These are phyloP conservation scores for Brachirus orientalis DNA, from an alignment of 2,113 vertebrate genomes.

Conservation along the genomic window DNA sequence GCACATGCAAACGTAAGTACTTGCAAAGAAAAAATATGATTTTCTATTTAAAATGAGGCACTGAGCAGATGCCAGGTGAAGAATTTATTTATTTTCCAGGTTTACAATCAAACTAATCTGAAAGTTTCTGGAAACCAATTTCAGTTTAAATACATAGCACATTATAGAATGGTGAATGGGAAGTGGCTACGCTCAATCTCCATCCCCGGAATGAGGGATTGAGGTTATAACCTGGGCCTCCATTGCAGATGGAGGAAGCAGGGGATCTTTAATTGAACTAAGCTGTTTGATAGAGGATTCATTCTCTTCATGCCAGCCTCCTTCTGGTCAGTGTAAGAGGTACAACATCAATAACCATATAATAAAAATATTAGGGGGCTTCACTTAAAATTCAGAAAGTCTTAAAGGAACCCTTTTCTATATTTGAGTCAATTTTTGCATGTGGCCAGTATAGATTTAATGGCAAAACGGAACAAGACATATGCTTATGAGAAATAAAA, in stretches of 20 bases:
- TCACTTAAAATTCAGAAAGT: conserved; percentile 10
- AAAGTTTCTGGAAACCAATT: conserved; percentile 38
- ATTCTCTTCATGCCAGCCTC: background rate
- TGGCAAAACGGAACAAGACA: background rate
- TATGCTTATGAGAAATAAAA: conserved; percentile 1
- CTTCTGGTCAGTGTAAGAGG: background rate
- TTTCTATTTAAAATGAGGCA: background rate
- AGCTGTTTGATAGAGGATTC: conserved; percentile 35
- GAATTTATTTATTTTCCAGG: conserved; percentile 9
- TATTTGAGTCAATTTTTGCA: background rate
- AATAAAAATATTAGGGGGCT: background rate
- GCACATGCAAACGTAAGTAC: no score
- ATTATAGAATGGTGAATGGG: conserved; percentile 44
- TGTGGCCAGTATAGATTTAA: conserved; percentile 29
- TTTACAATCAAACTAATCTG: conserved; percentile 37
- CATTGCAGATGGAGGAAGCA: conserved; percentile 16
- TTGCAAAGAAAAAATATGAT: no score
- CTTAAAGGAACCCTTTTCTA: background rate
- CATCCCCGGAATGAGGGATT: conserved; percentile 56
- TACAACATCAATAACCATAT: conserved; percentile 34
- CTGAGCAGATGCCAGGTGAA: background rate
- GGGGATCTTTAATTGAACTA: conserved; percentile 27
- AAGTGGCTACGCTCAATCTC: conserved; percentile 56
- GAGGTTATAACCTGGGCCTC: conserved; percentile 63
- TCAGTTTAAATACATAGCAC: conserved; percentile 46